Evolutionary conservation across 2,888 invertebrate species (phyloP).

Genomic region (Eristalis pertinax): DNA sequence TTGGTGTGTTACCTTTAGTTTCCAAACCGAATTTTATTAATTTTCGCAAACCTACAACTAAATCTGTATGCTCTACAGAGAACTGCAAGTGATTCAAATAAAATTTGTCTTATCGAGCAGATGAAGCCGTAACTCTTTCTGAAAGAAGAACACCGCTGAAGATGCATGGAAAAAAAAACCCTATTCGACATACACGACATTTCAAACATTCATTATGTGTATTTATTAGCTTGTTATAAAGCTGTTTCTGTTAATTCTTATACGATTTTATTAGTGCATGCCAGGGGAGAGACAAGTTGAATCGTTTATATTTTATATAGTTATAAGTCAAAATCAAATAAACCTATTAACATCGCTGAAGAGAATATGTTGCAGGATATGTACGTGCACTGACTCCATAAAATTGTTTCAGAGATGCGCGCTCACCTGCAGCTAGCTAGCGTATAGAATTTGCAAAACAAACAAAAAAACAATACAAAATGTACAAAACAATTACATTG

Average conservation of each 20-base stretch:
- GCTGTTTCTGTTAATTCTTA: neutral
- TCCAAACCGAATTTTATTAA: neutral
- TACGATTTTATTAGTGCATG: neutral
- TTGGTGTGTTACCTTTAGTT: neutral
- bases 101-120: neutral
- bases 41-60: neutral
- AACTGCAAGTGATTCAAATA: neutral
- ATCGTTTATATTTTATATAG: too few relatives aligned
- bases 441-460: too few relatives aligned
- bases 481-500: too few relatives aligned
- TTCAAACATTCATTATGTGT: neutral
- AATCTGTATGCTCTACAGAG: neutral
- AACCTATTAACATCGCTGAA: too few relatives aligned
- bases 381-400: too few relatives aligned
- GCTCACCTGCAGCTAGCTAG: too few relatives aligned
- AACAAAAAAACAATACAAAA: too few relatives aligned
- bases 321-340: too few relatives aligned
- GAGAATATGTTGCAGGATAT: too few relatives aligned
- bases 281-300: neutral
- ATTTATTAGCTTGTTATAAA: neutral
- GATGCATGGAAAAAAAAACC: neutral
- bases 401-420: too few relatives aligned
- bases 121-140: neutral
- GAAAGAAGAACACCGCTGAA: neutral
- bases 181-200: neutral